These are phyloP conservation scores for Cuniculus paca DNA, from an alignment of 2,797 vertebrate species.

Conservation along the genomic window DNA sequence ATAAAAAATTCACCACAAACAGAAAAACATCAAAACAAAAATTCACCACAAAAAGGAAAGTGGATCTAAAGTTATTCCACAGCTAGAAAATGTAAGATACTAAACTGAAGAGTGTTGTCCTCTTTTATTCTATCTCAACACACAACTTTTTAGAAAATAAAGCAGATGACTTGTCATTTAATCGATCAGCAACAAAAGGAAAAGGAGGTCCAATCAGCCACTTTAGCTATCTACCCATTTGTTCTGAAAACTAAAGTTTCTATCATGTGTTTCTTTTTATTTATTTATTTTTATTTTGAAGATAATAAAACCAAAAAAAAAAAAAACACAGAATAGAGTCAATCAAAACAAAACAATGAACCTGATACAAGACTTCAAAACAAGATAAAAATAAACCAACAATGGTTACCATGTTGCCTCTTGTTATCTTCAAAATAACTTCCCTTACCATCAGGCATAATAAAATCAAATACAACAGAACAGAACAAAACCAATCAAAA, in stretches of 20 bases:
- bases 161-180: neutral
- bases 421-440: too few species aligned
- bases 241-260: neutral
- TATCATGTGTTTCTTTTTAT: neutral
- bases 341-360: too few species aligned
- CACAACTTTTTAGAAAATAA: neutral
- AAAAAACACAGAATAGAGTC: too few species aligned
- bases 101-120: neutral
- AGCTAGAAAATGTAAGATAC: neutral
- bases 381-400: too few species aligned
- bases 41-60: constrained; percentile 35
- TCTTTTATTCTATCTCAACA: neutral
- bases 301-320: too few species aligned
- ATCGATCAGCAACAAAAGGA: neutral
- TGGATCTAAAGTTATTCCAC: constrained; percentile 42
- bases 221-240: neutral
- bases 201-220: neutral
- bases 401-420: too few species aligned
- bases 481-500: too few species aligned
- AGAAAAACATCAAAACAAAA: constrained; percentile 41
- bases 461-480: too few species aligned
- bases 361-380: too few species aligned
- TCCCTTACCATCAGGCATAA: too few species aligned
- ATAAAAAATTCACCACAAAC: constrained; percentile 44
- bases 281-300: too few species aligned